Base-by-base conservation (phyloP, 2,797 vertebrate species). In the Hemibagrus guttatus region DNA sequence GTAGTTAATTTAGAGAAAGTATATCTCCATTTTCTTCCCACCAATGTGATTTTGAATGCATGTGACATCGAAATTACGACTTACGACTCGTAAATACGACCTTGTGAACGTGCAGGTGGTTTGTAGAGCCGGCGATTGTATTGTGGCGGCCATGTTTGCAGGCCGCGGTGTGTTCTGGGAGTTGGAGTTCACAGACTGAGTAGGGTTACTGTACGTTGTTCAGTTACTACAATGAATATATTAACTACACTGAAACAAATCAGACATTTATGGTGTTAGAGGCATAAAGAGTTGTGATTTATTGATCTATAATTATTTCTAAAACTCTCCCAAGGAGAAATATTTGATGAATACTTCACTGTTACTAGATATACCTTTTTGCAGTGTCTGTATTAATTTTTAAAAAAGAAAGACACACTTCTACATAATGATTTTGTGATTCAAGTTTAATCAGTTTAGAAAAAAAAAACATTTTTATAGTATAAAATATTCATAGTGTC, bases 361-460 rank as follows among this genome's bases (percentile, higher is more conserved):
- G 1, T 17, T 0, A 4, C 11, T 54, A 9, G 6, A 76, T 75
- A 17, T 19, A 14, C 4, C 35, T 42, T 80, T 49, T 61, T 42
- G 2, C 3, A 80, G 31, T 12, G 28, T 14, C 23, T 11, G 12
- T 2, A 7, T 49, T 31, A 31, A 87, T 19, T 8, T 58, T 31
- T 64, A 12, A 84, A 12, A 84, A 83, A 8, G 68, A 59, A 88
- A 61, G 11, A 23, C 42, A 81, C 49, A 85, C 19, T 46, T 54
- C 2, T 28, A 46, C 58, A 31, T 21, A 23, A 46, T 13, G 17
- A 5, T 68, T 84, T 58, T 76, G 54, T 17, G 21, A 87, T 71
- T 72, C 28, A 85, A 6, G 42, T 87, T 89, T 90, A 88, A 84
- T 90, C 7, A 75, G 2, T 28, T 26, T 59, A 83, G 4, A 84